Evolutionary conservation across 2,888 invertebrate genomes (phyloP), one percentile per base, ranked within the genome.

Genomic region (Patella pellucida): DNA sequence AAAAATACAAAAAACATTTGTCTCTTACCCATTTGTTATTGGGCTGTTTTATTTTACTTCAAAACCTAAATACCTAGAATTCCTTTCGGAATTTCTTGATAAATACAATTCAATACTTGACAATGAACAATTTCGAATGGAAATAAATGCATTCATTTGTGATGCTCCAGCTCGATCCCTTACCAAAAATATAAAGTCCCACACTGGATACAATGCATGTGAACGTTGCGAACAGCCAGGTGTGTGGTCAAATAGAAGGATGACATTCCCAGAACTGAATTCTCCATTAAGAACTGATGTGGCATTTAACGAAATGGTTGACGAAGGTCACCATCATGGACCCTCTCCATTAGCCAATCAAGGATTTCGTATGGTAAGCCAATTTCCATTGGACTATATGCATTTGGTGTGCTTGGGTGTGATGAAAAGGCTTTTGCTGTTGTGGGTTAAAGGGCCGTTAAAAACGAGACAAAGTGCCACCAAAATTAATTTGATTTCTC

Each of bases 101-200:
- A 23, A 50, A 41, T 23, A 72, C 19, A 56, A 68, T 70, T 75
- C 73, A 14, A 15, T 78, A 1, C 19, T 15, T 0, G 9, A 11
- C 50, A n/a, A 23, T 11, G n/a, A n/a, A 15, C 16, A 19, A 11
- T 72, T 56, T 31, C n/a, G n/a, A n/a, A n/a, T n/a, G 9, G 16
- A 19, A 19, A 50, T 80, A 16, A 16, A 52, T 23, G 71, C 76
- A 27, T 76, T 79, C 69, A 78, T 79, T 52, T 79, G 79, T 79
- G 79, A 79, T 79, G 72, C 79, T 1, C 79, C 79, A 23, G 79
- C 79, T 23, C 51, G 79, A 41, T 70, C 79, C 9, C 79, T 79
- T 52, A 14, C 76, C 14, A 78, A 79, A 51, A 9, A 72, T 52
- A 76, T 72, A n/a, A 19, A 79, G 62, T 52, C 41, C n/a, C 78